Base-by-base conservation (phyloP, 2,888 invertebrate species). In the Philhelius pedissequus region DNA sequence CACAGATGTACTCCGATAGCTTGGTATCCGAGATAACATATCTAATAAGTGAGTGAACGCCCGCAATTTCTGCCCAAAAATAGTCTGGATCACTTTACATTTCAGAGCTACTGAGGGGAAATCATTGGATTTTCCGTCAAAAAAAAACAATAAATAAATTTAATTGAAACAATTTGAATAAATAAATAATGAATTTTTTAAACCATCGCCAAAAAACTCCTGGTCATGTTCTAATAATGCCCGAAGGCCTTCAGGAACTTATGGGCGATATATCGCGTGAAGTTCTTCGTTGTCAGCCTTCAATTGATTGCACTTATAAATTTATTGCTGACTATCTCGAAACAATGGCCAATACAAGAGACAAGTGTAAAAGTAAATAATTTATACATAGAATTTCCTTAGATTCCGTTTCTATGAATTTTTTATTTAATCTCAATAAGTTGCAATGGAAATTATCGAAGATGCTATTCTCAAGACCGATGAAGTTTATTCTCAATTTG, bases 241-340 rank as follows among this genome's bases (percentile, higher is more conserved):
- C 96, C 0, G 93, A 94, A 70, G 96, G 96, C 0, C 90, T 96
- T 4, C 92, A 93, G 6, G 96, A 96, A 88, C 90, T 96, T 52
- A 94, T 96, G 92, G 92, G 93, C 54, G 96, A 96, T 89, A 95
- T 96, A 86, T 93, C 95, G 0, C 93, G 96, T 83, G 96, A 96
- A 92, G 95, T 96, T 2, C 89, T 96, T n/a, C 92, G 95, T 86
- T 92, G 92, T 13, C 94, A 95, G 88, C 96, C 96, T 0, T 87
- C 88, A 27, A 87, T 88, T 5, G 88, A 90, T 38, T 91, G 95
- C 76, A 90, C 95, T 3, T 94, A 94, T 89, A 91, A 92, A 66
- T 96, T 95, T 88, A 94, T 96, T 76, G 93, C 95, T 0, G 93
- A 95, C 88, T 96, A 96, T 89, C 90, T 95, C 38, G 93, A 94